Base-by-base conservation (phyloP, 2,888 invertebrate species). In the Epinotia brunnichana region DNA sequence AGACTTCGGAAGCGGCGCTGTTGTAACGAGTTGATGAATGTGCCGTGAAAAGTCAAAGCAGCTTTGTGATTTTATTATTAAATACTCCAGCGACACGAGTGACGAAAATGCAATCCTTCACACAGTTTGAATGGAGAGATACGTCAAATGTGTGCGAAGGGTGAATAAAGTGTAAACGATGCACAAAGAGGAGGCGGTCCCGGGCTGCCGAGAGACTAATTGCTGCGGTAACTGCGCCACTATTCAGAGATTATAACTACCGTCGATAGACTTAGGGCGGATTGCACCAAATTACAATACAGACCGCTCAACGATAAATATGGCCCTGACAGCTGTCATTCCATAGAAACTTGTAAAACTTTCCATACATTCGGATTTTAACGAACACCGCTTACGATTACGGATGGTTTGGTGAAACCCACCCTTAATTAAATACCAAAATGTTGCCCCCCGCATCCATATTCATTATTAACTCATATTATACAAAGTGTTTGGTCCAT, bases 191-290 rank as follows among this genome's bases (percentile, higher is more conserved):
- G 73, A 76, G 73, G 69, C 71, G 79, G 73, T n/a, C 51, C 48
- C 48, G 21, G 35, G 61, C 78, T 80, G 83, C 79, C 78, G 79
- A 79, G 76, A 78, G 81, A 82, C 81, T 86, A 86, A 87, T 87
- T 87, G 85, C 77, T 82, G 79, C 80, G 80, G 78, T 80, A 80
- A 59, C 67, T 68, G 29, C 61, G 44, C 59, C 68, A 72, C 72
- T 69, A 76, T 61, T 79, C 75, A 72, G 74, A 78, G 79, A 81
- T 80, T 78, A 80, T 80, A 75, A 77, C 76, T 60, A 77, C 74
- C 78, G 76, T 76, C 78, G 78, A 80, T 79, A 78, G 77, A 80
- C 77, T 77, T 79, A 79, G 35, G 35, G 35, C 9, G 9, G 1
- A 35, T 35, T 35, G 9, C 35, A 9, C 29, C 1, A 29, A 29